phyloP scores from a whole-genome alignment of 2,797 vertebrate genomes.

The Typhlichthys eigenmanni region DNA sequence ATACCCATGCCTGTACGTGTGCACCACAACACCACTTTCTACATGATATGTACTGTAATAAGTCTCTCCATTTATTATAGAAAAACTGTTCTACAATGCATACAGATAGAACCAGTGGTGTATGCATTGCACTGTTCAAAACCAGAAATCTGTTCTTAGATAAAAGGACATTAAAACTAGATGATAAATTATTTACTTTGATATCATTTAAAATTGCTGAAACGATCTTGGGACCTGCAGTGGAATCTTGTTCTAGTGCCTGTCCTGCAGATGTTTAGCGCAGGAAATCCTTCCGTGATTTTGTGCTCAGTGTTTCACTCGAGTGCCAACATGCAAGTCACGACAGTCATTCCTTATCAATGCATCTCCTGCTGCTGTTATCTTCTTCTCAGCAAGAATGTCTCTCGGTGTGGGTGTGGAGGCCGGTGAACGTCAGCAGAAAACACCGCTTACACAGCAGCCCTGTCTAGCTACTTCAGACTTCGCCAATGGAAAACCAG shows the following conservation, averaged over 20 bases:
- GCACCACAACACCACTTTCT: too few relatives aligned
- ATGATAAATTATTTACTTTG: too few relatives aligned
- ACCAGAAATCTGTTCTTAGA: too few relatives aligned
- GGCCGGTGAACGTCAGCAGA: slow-evolving; percentile 33
- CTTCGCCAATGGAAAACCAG: slow-evolving; percentile 22
- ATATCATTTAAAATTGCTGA: too few relatives aligned
- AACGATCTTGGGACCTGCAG: too few relatives aligned
- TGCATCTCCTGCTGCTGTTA: slow-evolving; percentile 55
- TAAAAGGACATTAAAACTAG: too few relatives aligned
- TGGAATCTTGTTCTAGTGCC: slow-evolving; percentile 15
- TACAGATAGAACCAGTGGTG: not conserved
- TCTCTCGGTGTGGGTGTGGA: slow-evolving; percentile 58
- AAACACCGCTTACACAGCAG: slow-evolving; percentile 25
- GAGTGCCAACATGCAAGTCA: slow-evolving; percentile 69
- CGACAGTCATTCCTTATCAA: slow-evolving; percentile 72
- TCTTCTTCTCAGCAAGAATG: slow-evolving; percentile 65
- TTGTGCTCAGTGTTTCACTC: slow-evolving; percentile 54
- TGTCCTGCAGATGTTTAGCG: slow-evolving; percentile 23
- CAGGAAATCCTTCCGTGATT: slow-evolving; percentile 53
- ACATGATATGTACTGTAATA: not conserved
- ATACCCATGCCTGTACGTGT: not conserved
- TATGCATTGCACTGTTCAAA: not conserved
- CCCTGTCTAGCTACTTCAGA: not conserved
- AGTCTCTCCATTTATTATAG: not conserved
- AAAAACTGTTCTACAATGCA: not conserved